Conservation (phyloP, 2,113 vertebrate genomes). For the Aramus guarauna region DNA sequence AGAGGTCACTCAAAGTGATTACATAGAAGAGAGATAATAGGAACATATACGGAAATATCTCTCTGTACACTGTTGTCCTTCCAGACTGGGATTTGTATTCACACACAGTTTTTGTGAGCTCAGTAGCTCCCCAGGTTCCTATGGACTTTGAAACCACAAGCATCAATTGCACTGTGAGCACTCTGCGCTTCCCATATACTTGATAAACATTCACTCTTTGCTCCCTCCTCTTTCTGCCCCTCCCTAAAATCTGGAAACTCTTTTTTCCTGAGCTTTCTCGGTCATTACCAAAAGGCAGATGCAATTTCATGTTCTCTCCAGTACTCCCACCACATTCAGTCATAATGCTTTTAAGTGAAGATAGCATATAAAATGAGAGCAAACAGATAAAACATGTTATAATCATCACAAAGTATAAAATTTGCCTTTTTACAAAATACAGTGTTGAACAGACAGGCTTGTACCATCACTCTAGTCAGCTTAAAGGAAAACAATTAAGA, state of each 20-base stretch:
- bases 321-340: not conserved
- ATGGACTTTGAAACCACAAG: not conserved
- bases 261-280: not conserved
- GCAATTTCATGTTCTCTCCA: not conserved
- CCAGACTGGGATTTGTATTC: not conserved
- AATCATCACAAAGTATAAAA: not conserved
- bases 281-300: not conserved
- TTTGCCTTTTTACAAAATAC: not conserved
- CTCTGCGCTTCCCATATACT: not conserved
- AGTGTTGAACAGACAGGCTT: not conserved
- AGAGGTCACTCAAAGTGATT: not conserved
- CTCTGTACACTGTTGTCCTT: not conserved
- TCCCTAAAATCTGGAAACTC: not conserved
- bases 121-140: not conserved
- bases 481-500: not conserved
- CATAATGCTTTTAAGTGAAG: not conserved
- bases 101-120: not conserved
- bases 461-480: not conserved
- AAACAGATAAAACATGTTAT: not conserved
- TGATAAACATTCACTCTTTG: not conserved
- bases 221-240: not conserved
- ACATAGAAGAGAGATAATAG: not conserved
- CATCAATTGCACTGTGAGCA: not conserved
- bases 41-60: not conserved
- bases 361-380: not conserved